Conservation (phyloP, 2,797 vertebrate genomes). For the Enteromius paludinosus region DNA sequence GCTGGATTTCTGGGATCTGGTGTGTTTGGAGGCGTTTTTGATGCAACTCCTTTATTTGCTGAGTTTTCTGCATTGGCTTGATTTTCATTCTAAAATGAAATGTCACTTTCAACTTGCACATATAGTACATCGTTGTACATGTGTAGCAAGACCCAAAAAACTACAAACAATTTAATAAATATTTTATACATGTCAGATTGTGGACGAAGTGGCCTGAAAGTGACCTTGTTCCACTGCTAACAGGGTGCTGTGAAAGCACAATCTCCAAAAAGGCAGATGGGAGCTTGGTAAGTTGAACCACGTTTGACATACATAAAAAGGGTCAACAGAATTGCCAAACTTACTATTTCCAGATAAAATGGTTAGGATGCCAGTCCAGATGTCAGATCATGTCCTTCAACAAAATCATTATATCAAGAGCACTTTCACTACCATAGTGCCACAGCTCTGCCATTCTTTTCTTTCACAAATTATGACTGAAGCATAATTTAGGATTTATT, state of each 20-base stretch:
- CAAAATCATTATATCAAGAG: background rate
- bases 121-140: background rate
- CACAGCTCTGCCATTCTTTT: background rate
- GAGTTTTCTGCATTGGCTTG: slow-evolving; percentile 75
- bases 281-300: background rate
- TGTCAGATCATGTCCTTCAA: background rate
- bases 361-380: background rate
- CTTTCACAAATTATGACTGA: background rate
- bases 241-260: background rate
- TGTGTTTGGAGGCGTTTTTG: slow-evolving; percentile 81
- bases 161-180: background rate
- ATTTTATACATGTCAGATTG: background rate
- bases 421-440: background rate
- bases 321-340: background rate
- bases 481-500: background rate
- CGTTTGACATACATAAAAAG: background rate
- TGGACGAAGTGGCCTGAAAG: background rate
- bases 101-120: background rate
- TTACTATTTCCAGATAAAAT: background rate
- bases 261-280: background rate
- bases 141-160: background rate
- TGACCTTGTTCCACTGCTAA: background rate
- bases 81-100: slow-evolving; percentile 72
- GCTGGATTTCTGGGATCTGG: slow-evolving; percentile 80
- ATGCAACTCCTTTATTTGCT: slow-evolving; percentile 78